Conservation (phyloP, 2,888 invertebrate species). For the Scaptomyza tumidula region DNA sequence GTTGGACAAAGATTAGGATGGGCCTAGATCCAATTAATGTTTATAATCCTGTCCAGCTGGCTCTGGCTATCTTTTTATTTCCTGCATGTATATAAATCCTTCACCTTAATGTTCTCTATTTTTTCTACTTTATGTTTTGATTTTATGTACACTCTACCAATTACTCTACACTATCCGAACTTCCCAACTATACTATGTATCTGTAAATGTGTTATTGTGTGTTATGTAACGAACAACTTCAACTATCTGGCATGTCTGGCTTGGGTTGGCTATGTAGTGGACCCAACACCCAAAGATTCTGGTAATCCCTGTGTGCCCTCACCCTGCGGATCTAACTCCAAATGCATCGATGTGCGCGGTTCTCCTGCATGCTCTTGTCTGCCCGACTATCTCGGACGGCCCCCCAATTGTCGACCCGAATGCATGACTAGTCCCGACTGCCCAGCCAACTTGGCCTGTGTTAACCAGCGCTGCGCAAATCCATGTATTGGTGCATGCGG, state of each 20-base stretch:
- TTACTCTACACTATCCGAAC: slow-evolving; percentile 66
- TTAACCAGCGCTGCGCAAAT: slow-evolving; percentile 91
- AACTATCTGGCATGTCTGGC: slow-evolving; percentile 51
- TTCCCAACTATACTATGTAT: slow-evolving; percentile 61
- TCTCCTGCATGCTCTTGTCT: slow-evolving; percentile 93
- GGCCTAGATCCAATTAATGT: background rate
- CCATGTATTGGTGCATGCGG: slow-evolving; percentile 93
- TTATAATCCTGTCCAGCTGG: slow-evolving; percentile 53
- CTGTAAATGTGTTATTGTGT: slow-evolving; percentile 65
- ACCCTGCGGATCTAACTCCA: slow-evolving; percentile 93
- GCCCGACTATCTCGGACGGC: slow-evolving; percentile 91
- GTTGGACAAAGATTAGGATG: slow-evolving; percentile 33
- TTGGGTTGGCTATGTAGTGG: slow-evolving; percentile 81
- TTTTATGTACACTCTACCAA: slow-evolving; percentile 68
- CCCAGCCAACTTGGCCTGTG: slow-evolving; percentile 90
- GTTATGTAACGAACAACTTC: slow-evolving; percentile 56
- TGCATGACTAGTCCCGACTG: slow-evolving; percentile 91
- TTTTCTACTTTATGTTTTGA: slow-evolving; percentile 62
- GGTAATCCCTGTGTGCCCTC: slow-evolving; percentile 92
- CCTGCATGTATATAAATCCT: slow-evolving; percentile 75
- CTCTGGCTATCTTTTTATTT: slow-evolving; percentile 27
- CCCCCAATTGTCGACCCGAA: slow-evolving; percentile 93
- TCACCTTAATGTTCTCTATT: slow-evolving; percentile 63
- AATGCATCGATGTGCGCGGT: slow-evolving; percentile 90
- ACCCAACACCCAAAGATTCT: slow-evolving; percentile 85